Percentiles rank a stretch among this genome's conserved stretches.
phyloP scores from a whole-genome alignment of 2,113 vertebrate species.

The Petrocephalus microphthalmus region DNA sequence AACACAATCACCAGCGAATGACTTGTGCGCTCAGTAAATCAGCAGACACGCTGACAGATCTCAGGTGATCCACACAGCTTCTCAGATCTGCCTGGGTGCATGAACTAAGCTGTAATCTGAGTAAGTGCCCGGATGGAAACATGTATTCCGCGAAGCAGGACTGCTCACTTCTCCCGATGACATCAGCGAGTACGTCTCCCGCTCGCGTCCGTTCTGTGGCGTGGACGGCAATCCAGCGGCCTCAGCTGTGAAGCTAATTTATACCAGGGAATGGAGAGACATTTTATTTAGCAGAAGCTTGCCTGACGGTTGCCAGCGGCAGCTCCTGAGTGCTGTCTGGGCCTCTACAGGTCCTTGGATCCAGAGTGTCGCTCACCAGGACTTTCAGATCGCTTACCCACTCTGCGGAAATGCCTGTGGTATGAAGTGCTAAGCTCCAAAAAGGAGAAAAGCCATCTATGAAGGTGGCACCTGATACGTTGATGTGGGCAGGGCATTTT shows the following conservation, averaged over 20 bases:
- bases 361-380: not conserved
- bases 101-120: not conserved
- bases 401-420: not conserved
- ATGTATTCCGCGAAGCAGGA: not conserved
- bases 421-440: not conserved
- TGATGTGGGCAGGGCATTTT: not conserved
- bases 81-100: not conserved
- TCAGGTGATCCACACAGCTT: not conserved
- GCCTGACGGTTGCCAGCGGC: not conserved
- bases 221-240: not conserved
- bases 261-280: not conserved
- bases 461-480: not conserved
- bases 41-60: not conserved
- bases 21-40: not conserved
- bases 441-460: not conserved
- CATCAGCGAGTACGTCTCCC: not conserved
- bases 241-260: not conserved
- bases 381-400: not conserved
- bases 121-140: not conserved
- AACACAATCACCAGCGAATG: not conserved
- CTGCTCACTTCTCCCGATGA: not conserved
- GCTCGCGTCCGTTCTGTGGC: not conserved
- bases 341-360: not conserved
- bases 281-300: not conserved
- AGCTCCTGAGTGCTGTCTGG: not conserved